Percentiles rank a stretch among this genome's conserved stretches.
phyloP scores from a whole-genome alignment of 1,140 invertebrate species.

The Pachypsylla venusta region DNA sequence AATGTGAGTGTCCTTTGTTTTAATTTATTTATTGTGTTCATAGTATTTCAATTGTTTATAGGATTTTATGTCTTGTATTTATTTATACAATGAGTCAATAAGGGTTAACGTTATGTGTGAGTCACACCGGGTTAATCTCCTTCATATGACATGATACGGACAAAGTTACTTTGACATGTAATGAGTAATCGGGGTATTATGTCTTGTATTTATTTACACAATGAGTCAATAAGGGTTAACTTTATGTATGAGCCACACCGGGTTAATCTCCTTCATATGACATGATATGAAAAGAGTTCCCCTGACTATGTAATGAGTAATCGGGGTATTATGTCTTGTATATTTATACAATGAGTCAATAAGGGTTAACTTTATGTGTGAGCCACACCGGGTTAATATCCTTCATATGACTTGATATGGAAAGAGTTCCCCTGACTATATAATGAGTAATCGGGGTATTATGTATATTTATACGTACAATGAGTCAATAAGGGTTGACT shows the following conservation, averaged over 20 bases:
- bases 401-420: not conserved
- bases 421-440: not conserved
- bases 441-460: no score
- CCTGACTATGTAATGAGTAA: no score
- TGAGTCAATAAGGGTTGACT: not conserved
- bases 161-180: not conserved
- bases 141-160: not conserved
- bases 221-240: not conserved
- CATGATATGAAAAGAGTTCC: not conserved
- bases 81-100: not conserved
- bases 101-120: not conserved
- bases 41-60: not conserved
- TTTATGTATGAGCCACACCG: not conserved
- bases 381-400: not conserved
- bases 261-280: not conserved
- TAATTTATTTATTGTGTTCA: constrained; percentile 3
- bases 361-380: not conserved
- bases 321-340: no score
- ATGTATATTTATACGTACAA: not conserved
- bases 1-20: not conserved
- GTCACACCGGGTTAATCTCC: not conserved
- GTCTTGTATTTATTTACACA: not conserved
- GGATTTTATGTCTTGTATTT: not conserved
- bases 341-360: not conserved
- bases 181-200: no score